A percentile compares a stretch with the other conserved stretches of the same genome.
phyloP scores from a whole-genome alignment of 2,113 vertebrate species.

The Tichodroma muraria region DNA sequence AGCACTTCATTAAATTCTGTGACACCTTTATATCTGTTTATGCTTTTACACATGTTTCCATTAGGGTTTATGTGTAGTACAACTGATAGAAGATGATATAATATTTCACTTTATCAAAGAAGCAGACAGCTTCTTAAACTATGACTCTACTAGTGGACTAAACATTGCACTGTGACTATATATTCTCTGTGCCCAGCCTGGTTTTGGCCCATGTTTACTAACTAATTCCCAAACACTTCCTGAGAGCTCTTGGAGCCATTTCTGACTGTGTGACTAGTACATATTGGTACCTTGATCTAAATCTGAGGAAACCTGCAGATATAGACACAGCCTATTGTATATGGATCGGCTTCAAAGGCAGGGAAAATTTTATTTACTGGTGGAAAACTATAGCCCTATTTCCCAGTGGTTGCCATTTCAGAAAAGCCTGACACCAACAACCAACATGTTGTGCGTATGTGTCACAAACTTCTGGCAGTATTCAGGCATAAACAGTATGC shows the following conservation, averaged over 20 bases:
- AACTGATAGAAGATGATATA: background rate
- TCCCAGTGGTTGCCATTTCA: background rate
- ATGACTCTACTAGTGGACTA: background rate
- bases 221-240: background rate
- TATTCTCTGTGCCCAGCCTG: background rate
- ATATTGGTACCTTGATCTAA: background rate
- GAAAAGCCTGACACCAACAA: background rate
- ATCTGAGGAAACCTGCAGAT: background rate
- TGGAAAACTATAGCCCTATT: background rate
- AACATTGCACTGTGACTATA: background rate
- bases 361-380: background rate
- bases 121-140: background rate
- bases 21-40: background rate
- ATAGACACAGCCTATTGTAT: background rate
- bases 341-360: background rate
- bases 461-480: background rate
- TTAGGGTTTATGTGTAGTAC: background rate
- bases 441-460: background rate
- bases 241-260: background rate
- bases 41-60: background rate
- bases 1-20: background rate
- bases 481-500: background rate
- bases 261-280: background rate
- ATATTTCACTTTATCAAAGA: background rate
- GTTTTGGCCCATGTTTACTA: background rate